Evolutionary conservation across 53 echinoderm and acorn worm species (phyloP), one percentile per base, ranked within the genome.

Genomic region (Apostichopus leukothele): DNA sequence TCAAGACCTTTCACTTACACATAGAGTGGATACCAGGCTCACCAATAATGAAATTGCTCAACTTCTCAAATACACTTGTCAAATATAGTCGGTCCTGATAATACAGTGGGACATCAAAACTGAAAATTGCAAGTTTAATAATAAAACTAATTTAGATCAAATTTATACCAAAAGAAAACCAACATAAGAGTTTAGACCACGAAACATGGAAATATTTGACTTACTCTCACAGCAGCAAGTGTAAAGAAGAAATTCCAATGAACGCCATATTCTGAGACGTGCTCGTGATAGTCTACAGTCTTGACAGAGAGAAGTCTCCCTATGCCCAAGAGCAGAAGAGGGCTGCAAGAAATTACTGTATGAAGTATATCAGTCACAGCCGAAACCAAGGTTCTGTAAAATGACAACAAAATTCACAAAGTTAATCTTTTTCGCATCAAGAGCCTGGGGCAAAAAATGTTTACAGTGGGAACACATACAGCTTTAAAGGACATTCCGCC

Each of bases 211-310:
- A 57, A 57, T 9, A 9, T 1, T 10, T 9, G 10, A 57, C 95
- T 97, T 87, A 97, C 97, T 74, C 91, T 93, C 6, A 95, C 95
- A 67, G 90, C 91, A 20, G 95, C 94, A 18, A 97, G 83, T 4
- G 97, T 95, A 86, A 97, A 94, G 91, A 97, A 97, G 89, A 97
- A 97, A 77, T 97, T 97, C 97, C 97, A 97, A 83, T 97, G 93
- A 0, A 95, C 93, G 5, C 97, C 97, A 84, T 97, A 97, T 78
- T 97, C 97, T 0, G 95, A 94, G 74, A 97, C 83, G 57, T 97
- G 95, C 67, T 95, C 95, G 77, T 97, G 97, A 79, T 97, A 95
- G 52, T 94, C 95, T 13, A 92, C 55, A 5, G 84, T 89, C 80
- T 95, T 97, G 16, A 97, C 93, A n/a, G 91, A 90, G 51, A 86